These are phyloP conservation scores for Vidua chalybeata DNA, from an alignment of 2,113 vertebrate genomes.

Conservation along the genomic window DNA sequence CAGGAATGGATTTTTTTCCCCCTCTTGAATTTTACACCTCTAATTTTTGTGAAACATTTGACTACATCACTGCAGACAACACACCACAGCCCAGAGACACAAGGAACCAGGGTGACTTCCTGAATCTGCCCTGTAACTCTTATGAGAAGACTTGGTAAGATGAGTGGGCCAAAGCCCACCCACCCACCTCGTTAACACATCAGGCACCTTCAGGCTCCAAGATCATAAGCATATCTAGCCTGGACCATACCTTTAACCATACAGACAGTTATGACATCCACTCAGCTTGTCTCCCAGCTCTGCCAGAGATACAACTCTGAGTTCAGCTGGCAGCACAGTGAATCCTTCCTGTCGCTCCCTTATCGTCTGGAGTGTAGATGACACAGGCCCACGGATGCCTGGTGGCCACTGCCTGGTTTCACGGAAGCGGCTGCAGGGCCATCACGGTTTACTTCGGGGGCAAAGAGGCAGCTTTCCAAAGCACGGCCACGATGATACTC, in stretches of 20 bases:
- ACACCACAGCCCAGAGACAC: neutral
- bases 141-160: neutral
- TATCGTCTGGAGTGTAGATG: fast-evolving
- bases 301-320: neutral
- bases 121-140: neutral
- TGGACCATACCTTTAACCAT: neutral
- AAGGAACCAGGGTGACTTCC: neutral
- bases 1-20: neutral
- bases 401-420: neutral
- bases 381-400: neutral
- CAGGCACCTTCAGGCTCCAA: neutral
- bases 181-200: neutral
- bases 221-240: neutral
- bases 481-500: fast-evolving
- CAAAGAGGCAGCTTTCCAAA: neutral
- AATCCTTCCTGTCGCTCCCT: neutral
- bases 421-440: fast-evolving
- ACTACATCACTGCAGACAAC: neutral
- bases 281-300: neutral
- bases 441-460: fast-evolving
- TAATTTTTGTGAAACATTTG: neutral
- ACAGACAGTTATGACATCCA: neutral
- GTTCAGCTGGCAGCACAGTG: neutral
- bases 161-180: neutral
- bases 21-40: neutral